Percentiles rank a stretch among this genome's conserved stretches.
These are phyloP conservation scores for Drosophila recens DNA, from an alignment of 2,888 invertebrate genomes.

Conservation along the genomic window DNA sequence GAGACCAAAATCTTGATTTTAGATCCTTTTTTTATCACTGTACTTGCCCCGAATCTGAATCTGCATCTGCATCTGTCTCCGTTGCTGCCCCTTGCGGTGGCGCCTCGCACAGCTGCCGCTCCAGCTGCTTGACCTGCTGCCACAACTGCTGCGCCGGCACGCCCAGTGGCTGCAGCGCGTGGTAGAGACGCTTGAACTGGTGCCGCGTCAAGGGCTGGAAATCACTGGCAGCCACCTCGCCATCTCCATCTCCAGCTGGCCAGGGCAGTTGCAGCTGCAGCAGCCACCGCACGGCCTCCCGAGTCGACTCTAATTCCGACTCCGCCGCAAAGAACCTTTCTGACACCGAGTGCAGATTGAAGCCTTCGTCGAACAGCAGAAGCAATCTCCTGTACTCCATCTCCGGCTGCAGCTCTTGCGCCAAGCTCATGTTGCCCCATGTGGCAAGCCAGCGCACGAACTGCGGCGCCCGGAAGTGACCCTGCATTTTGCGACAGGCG, in stretches of 20 bases:
- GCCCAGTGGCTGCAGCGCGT: conserved; percentile 7
- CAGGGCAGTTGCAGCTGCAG: conserved; percentile 22
- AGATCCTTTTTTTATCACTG: too few relatives aligned
- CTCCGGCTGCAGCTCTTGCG: too few relatives aligned
- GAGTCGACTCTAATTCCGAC: too few relatives aligned
- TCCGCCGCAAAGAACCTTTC: background rate
- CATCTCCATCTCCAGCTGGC: background rate
- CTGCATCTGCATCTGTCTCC: background rate
- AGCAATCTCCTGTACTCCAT: background rate
- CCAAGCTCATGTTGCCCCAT: background rate
- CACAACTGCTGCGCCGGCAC: conserved; percentile 16
- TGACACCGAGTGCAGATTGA: background rate
- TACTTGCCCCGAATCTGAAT: too few relatives aligned
- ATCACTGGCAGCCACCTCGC: background rate
- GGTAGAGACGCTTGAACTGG: conserved; percentile 20
- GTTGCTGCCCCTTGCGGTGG: background rate
- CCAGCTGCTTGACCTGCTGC: conserved; percentile 30
- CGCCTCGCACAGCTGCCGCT: background rate
- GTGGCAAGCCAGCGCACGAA: conserved; percentile 32
- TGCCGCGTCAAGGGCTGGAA: background rate
- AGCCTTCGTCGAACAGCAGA: conserved; percentile 3
- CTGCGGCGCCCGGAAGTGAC: conserved; percentile 1
- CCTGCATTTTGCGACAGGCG: conserved; percentile 39
- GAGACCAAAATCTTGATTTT: too few relatives aligned
- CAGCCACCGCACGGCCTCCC: conserved; percentile 28